Evolutionary conservation across 2,113 vertebrate species (phyloP), one percentile per base, ranked within the genome.

Genomic region (Apistogramma diplotaenia): DNA sequence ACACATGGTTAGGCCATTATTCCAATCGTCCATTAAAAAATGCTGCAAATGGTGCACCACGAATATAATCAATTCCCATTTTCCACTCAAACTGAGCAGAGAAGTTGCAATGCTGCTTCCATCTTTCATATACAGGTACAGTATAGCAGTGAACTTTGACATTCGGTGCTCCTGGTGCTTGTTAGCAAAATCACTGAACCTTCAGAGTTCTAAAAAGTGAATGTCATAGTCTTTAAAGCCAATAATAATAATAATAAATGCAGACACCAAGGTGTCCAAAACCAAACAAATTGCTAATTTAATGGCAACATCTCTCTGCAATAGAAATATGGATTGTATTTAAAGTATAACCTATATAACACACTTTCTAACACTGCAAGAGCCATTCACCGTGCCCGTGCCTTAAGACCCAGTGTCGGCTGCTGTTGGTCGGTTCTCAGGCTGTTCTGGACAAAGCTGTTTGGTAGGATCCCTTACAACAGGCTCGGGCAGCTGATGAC

Each of bases 391-490:
- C 25, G 21, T 27, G 6, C 10, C 43, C 8, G n/a, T 40, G 67
- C 9, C 1, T 76, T 49, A 57, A 54, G 27, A 70, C 40, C n/a
- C 61, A 46, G 37, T 67, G 15, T 43, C 37, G 2, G 21, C 21
- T 21, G 37, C 37, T 46, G 61, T 46, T 65, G 61, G 54, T 57
- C 19, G 27, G 55, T 31, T 67, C 35, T 79, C 18, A 1, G 27
- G 25, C 43, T 76, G 43, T 19, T 90, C 70, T 31, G 88, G 88
- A 85, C 87, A 91, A 53, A 91, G 87, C 62, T 75, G 78, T 31
- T 84, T 81, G 33, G 59, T 55, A 4, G 88, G 67, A 60, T 89
- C 78, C 87, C 87, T 90, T 40, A 80, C 56, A 33, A 86, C 76
- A 27, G 89, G 78, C n/a, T 33, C 1, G 3, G 85, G 85, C 54